phyloP scores from a whole-genome alignment of 2,888 invertebrate species.

The Zygogramma bicolorata region DNA sequence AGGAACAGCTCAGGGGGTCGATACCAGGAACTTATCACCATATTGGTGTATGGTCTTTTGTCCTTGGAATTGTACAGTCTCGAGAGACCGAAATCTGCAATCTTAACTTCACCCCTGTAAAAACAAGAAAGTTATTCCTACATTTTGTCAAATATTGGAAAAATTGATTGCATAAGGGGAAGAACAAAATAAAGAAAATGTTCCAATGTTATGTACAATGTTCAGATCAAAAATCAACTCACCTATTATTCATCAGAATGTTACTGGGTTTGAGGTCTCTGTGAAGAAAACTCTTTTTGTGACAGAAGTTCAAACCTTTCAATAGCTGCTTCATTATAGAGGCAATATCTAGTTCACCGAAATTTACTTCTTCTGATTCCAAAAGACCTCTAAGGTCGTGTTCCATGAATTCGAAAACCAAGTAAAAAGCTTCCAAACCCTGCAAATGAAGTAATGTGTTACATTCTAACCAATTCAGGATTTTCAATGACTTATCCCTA shows the following conservation, averaged over 20 bases:
- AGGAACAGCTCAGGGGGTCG: slow-evolving; percentile 96
- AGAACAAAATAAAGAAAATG: slow-evolving; percentile 10
- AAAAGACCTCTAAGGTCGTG: slow-evolving; percentile 98
- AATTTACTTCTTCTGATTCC: slow-evolving; percentile 97
- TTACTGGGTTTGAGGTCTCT: slow-evolving; percentile 99
- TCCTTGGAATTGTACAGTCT: slow-evolving; percentile 96
- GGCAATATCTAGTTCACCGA: slow-evolving; percentile 94
- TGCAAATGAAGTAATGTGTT: slow-evolving; percentile 41
- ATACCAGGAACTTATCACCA: slow-evolving; percentile 99
- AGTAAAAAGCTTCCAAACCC: slow-evolving; percentile 97
- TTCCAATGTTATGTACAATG: not conserved
- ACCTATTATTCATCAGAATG: slow-evolving; percentile 99
- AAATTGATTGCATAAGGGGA: no score
- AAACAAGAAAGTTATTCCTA: slow-evolving; percentile 21
- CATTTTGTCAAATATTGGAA: no score
- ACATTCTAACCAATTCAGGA: slow-evolving; percentile 14
- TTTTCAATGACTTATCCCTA: slow-evolving; percentile 57
- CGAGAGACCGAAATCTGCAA: slow-evolving; percentile 98
- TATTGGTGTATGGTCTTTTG: slow-evolving; percentile 97
- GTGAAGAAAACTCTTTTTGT: slow-evolving; percentile 98
- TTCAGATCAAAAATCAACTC: slow-evolving; percentile 57
- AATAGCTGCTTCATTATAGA: slow-evolving; percentile 97
- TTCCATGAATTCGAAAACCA: slow-evolving; percentile 99
- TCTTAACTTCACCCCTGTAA: slow-evolving; percentile 95
- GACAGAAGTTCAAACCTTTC: slow-evolving; percentile 97